phyloP scores from a whole-genome alignment of 2,113 vertebrate species.

The Percopsis transmontana region DNA sequence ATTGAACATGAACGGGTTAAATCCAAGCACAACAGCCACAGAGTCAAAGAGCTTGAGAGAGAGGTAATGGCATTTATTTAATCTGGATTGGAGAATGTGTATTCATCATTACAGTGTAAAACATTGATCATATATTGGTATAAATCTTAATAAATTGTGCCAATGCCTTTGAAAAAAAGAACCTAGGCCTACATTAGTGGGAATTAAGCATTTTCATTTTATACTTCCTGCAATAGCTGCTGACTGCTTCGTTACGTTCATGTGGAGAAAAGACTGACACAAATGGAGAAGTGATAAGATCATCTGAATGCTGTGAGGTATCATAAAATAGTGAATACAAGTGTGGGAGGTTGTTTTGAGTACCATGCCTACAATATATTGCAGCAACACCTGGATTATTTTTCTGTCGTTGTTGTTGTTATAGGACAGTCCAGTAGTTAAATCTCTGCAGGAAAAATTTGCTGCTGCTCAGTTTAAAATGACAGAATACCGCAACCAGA shows the following conservation, averaged over 20 bases:
- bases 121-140: neutral
- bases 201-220: neutral
- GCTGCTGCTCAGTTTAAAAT: constrained; percentile 82
- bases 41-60: constrained; percentile 85
- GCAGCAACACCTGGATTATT: neutral
- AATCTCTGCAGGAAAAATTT: constrained; percentile 87
- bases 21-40: constrained; percentile 80
- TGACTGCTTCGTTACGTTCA: constrained; percentile 55
- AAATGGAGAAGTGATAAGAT: constrained; percentile 55
- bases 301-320: constrained; percentile 61
- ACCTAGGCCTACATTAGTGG: neutral
- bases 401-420: constrained; percentile 4
- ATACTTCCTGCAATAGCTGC: constrained; percentile 69
- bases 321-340: neutral
- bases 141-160: neutral
- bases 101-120: neutral
- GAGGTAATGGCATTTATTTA: constrained; percentile 76
- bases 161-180: neutral
- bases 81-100: neutral
- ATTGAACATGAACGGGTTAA: constrained; percentile 81
- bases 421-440: constrained; percentile 80
- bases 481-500: constrained; percentile 89
- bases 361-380: neutral
- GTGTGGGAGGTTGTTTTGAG: neutral
- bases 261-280: constrained; percentile 48